These are phyloP conservation scores for Lordiphosa clarofinis DNA, from an alignment of 1,140 invertebrate species.

Conservation along the genomic window DNA sequence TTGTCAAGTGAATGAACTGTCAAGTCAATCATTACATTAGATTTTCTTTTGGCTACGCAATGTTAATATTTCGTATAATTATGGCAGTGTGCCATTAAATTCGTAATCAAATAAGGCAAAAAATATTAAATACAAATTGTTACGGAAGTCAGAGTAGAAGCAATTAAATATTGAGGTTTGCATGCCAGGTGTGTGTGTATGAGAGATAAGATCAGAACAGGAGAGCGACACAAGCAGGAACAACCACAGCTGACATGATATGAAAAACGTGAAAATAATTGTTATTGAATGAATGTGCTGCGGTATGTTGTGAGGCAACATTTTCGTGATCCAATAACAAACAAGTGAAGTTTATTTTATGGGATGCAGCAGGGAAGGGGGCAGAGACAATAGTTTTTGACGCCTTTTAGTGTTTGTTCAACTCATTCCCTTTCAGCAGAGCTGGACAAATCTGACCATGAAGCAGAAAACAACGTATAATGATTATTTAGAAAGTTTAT, in stretches of 20 bases:
- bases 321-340: constrained; percentile 30
- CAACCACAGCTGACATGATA: too few relatives aligned
- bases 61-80: background rate
- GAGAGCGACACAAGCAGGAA: too few relatives aligned
- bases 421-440: too few relatives aligned
- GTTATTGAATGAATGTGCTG: constrained; percentile 2
- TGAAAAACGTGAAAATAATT: constrained; percentile 52
- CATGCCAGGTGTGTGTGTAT: constrained; percentile 12
- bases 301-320: constrained; percentile 43
- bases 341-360: constrained; percentile 35
- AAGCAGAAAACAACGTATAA: too few relatives aligned
- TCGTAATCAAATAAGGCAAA: constrained; percentile 16
- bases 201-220: constrained; percentile 34
- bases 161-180: constrained; percentile 23
- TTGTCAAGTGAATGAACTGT: constrained; percentile 31
- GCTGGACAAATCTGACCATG: too few relatives aligned
- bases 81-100: constrained; percentile 15
- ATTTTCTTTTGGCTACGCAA: background rate
- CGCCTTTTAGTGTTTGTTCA: too few relatives aligned
- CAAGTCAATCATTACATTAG: constrained; percentile 1
- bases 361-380: constrained; percentile 18
- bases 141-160: constrained; percentile 17
- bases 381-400: constrained; percentile 5
- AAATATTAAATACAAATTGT: constrained; percentile 3
- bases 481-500: too few relatives aligned